Percentiles rank a stretch among this genome's conserved stretches.
phyloP scores from a whole-genome alignment of 2,113 vertebrate species.

The Muscicapa adusta region DNA sequence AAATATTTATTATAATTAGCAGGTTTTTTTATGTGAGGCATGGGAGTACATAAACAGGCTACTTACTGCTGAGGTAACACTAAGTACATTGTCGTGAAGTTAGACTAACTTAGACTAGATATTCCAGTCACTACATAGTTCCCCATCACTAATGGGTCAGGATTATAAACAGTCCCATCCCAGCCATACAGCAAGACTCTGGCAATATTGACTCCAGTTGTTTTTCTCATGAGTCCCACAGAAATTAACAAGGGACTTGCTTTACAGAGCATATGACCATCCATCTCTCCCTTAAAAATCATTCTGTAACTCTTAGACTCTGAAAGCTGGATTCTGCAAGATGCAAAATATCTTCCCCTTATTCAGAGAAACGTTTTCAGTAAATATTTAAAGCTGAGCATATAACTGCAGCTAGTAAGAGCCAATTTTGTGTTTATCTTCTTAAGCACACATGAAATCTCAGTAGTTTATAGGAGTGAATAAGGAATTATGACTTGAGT shows the following conservation, averaged over 20 bases:
- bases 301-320: not conserved
- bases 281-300: not conserved
- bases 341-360: not conserved
- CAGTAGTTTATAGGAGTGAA: not conserved
- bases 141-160: not conserved
- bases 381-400: not conserved
- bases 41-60: not conserved
- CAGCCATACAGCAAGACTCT: not conserved
- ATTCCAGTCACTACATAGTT: not conserved
- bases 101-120: not conserved
- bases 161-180: not conserved
- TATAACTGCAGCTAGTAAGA: not conserved
- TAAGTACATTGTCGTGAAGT: not conserved
- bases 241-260: not conserved
- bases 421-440: not conserved
- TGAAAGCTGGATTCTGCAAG: not conserved
- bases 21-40: not conserved
- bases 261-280: not conserved
- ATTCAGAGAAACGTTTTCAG: not conserved
- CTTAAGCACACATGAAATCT: not conserved
- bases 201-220: not conserved
- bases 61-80: not conserved
- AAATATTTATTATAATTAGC: not conserved
- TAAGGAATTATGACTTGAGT: not conserved
- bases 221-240: not conserved